Base-by-base conservation (phyloP, 53 echinoderm and acorn worm species). In the Temnopleurus reevesii region DNA sequence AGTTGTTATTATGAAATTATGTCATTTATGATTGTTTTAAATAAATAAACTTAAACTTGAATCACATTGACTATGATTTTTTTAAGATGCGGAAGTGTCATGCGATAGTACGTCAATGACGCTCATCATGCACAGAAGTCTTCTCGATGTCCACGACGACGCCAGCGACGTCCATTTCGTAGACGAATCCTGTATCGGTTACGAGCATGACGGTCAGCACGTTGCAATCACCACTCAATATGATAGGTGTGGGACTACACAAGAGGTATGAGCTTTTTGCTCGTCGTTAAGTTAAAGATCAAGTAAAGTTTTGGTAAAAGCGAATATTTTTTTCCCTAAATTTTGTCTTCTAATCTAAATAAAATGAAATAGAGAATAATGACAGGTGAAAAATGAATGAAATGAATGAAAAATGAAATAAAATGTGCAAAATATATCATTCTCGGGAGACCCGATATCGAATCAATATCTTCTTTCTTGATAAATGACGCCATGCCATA, bases 61-160 rank as follows among this genome's bases (percentile, higher is more conserved):
- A n/a, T 23, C 19, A 55, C 19, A 6, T n/a, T 58, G 0, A n/a
- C 24, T 26, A 26, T 26, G 25, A 27, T 27, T n/a, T 57, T 13
- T 55, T 10, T 3, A 45, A 86, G 86, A 86, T 8, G 12, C 46
- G 12, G 23, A 86, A 0, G 13, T 86, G 46, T 61, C 27, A 6
- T 86, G 86, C 30, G 86, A 86, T 30, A 63, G 64, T 44, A 63
- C 46, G 25, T 86, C 86, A 15, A 86, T 86, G 86, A 86, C 86
- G 44, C 63, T 86, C 9, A 61, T 86, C 9, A 46, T 86, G 60
- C 44, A 41, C n/a, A 60, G 86, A 17, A 26, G 28, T 5, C 86
- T 86, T 59, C 86, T 87, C 21, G 88, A 64, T n/a, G 46, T 66
- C 53, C 51, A 27, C 17, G 88, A 87, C 2, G 9, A 87, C 35